phyloP scores from a whole-genome alignment of 2,797 vertebrate species.

The Xenops minutus region DNA sequence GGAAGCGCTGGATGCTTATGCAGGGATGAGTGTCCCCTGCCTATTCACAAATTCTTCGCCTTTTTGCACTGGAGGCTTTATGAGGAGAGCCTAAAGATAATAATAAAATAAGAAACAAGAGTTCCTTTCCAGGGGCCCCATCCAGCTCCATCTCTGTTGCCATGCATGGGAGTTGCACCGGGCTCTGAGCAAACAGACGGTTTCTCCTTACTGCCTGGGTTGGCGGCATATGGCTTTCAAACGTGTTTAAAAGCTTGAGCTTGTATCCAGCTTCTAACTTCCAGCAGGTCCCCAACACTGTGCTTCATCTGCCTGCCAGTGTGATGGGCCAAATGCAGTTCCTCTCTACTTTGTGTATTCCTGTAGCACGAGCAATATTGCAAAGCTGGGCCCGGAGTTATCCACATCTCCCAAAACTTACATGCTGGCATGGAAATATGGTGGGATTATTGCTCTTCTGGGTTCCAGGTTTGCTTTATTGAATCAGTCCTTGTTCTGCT shows the following conservation, averaged over 20 bases:
- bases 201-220: constrained; percentile 17
- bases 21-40: neutral
- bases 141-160: neutral
- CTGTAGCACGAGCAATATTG: neutral
- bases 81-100: neutral
- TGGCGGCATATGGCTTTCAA: constrained; percentile 10
- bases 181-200: constrained; percentile 37
- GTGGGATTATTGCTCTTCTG: neutral
- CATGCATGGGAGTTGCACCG: neutral
- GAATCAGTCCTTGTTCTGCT: neutral
- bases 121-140: neutral
- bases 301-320: constrained; percentile 1
- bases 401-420: neutral
- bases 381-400: neutral
- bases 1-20: neutral
- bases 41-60: neutral
- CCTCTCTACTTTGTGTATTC: neutral
- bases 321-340: constrained; percentile 34
- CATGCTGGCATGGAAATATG: neutral
- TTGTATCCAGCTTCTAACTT: constrained; percentile 23
- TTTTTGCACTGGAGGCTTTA: neutral
- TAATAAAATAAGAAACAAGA: neutral
- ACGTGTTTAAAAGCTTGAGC: neutral
- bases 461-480: neutral
- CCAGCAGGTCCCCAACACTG: neutral